Evolutionary conservation across 1,140 invertebrate species (phyloP).

Genomic region (Drosophila fuyamai): DNA sequence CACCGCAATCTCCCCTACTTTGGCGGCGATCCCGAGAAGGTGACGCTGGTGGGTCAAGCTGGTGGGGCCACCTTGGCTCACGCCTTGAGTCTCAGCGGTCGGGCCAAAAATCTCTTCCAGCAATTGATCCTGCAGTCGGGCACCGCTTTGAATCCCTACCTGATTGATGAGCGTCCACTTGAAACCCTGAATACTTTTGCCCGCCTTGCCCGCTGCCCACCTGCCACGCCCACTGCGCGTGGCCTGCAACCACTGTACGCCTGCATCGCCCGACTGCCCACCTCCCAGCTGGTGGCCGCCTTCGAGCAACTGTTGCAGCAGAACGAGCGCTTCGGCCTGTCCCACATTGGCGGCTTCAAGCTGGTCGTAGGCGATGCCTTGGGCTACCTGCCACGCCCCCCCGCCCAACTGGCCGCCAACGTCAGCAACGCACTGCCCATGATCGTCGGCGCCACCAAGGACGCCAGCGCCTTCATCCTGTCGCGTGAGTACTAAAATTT

Average conservation of each 20-base stretch:
- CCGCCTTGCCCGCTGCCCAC: slow-evolving; percentile 62
- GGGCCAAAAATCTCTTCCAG: slow-evolving; percentile 63
- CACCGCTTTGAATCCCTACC: slow-evolving; percentile 77
- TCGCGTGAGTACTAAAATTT: slow-evolving; percentile 58
- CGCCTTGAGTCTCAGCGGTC: slow-evolving; percentile 84
- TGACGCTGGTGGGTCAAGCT: slow-evolving; percentile 87
- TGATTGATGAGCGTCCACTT: slow-evolving; percentile 69
- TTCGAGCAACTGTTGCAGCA: slow-evolving; percentile 62
- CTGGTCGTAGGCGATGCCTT: slow-evolving; percentile 72
- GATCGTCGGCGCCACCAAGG: slow-evolving; percentile 70
- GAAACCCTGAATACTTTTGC: slow-evolving; percentile 63
- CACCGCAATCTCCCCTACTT: slow-evolving; percentile 88
- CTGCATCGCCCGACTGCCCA: slow-evolving; percentile 57
- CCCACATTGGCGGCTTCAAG: slow-evolving; percentile 70
- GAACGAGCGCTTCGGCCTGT: slow-evolving; percentile 63
- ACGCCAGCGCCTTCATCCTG: slow-evolving; percentile 78
- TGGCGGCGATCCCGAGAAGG: slow-evolving; percentile 87
- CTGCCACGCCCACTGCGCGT: not conserved
- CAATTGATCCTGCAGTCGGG: slow-evolving; percentile 80
- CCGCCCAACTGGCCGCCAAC: slow-evolving; percentile 54
- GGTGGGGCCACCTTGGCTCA: slow-evolving; percentile 86
- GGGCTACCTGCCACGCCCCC: slow-evolving; percentile 65
- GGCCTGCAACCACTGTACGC: slow-evolving; percentile 44
- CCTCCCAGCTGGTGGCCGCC: slow-evolving; percentile 58
- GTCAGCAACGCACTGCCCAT: slow-evolving; percentile 50